Evolutionary conservation across 1,140 invertebrate species (phyloP).

Genomic region (Drosophila suzukii): DNA sequence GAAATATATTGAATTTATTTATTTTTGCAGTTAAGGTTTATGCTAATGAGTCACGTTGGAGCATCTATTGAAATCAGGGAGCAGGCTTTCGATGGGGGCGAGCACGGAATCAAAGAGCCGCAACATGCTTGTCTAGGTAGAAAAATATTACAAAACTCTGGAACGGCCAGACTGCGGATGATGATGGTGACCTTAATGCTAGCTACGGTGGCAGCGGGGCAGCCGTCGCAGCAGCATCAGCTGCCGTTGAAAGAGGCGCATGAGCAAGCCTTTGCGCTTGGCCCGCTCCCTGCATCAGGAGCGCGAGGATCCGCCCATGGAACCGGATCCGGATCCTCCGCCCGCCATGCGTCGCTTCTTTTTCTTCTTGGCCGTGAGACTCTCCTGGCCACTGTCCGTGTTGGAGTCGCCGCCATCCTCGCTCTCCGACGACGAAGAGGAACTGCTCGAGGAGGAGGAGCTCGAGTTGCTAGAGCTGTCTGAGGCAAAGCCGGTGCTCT

Average conservation of each 20-base stretch:
- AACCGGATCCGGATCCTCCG: slow-evolving; percentile 17
- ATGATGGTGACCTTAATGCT: slow-evolving; percentile 30
- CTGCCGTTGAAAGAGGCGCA: slow-evolving; percentile 69
- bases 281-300: slow-evolving; percentile 67
- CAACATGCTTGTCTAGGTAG: slow-evolving; percentile 59
- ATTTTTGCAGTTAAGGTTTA: slow-evolving; percentile 59
- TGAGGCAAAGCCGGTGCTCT: slow-evolving; percentile 95
- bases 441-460: slow-evolving; percentile 89
- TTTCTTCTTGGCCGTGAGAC: slow-evolving; percentile 94
- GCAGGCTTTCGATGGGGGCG: slow-evolving; percentile 6
- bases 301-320: slow-evolving; percentile 47
- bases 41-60: slow-evolving; percentile 61
- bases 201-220: slow-evolving; percentile 51
- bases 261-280: slow-evolving; percentile 59
- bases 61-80: slow-evolving; percentile 43
- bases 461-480: slow-evolving; percentile 97
- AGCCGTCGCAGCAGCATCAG: slow-evolving; percentile 58
- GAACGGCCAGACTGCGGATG: slow-evolving; percentile 16
- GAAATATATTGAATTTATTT: slow-evolving; percentile 79
- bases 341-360: slow-evolving; percentile 88
- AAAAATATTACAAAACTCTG: slow-evolving; percentile 72
- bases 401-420: slow-evolving; percentile 83
- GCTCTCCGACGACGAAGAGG: slow-evolving; percentile 88
- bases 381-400: slow-evolving; percentile 93
- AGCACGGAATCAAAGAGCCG: slow-evolving; percentile 37